phyloP scores from a whole-genome alignment of 2,113 vertebrate genomes.

The Corydoras sp. region DNA sequence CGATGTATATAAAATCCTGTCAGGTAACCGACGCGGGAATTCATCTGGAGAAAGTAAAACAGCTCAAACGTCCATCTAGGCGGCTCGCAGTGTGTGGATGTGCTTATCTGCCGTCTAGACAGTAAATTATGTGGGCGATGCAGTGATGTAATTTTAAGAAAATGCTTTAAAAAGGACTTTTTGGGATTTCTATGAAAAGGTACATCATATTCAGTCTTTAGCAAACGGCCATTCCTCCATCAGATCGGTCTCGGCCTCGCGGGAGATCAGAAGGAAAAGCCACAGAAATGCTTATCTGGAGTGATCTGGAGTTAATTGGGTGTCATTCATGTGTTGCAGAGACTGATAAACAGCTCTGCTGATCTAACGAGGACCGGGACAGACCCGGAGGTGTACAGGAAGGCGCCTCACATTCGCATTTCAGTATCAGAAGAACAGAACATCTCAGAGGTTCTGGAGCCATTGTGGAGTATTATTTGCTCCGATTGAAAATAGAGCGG shows the following conservation, averaged over 20 bases:
- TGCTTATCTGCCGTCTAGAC: too few relatives aligned
- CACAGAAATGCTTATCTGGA: conserved; percentile 22
- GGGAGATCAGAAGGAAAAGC: conserved; percentile 7
- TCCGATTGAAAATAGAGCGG: not conserved
- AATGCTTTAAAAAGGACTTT: too few relatives aligned
- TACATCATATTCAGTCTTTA: too few relatives aligned
- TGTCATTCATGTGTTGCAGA: conserved; percentile 32
- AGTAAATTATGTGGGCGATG: too few relatives aligned
- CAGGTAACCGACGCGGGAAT: too few relatives aligned
- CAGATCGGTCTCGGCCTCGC: not conserved
- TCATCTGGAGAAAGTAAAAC: too few relatives aligned
- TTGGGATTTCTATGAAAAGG: too few relatives aligned
- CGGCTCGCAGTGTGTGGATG: too few relatives aligned
- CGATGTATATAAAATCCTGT: too few relatives aligned
- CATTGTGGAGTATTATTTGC: not conserved
- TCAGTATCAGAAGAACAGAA: conserved; percentile 9
- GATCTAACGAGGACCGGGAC: conserved; percentile 12
- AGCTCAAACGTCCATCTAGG: too few relatives aligned
- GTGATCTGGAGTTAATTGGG: conserved; percentile 34
- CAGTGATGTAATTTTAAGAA: too few relatives aligned
- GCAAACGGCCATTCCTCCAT: too few relatives aligned
- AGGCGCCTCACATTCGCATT: conserved; percentile 6
- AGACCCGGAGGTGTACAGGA: conserved; percentile 17
- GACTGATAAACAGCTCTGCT: conserved; percentile 28
- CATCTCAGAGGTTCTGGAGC: not conserved